phyloP scores from a whole-genome alignment of 1,140 invertebrate genomes.

The roundworm (Caenorhabditis elegans) region DNA sequence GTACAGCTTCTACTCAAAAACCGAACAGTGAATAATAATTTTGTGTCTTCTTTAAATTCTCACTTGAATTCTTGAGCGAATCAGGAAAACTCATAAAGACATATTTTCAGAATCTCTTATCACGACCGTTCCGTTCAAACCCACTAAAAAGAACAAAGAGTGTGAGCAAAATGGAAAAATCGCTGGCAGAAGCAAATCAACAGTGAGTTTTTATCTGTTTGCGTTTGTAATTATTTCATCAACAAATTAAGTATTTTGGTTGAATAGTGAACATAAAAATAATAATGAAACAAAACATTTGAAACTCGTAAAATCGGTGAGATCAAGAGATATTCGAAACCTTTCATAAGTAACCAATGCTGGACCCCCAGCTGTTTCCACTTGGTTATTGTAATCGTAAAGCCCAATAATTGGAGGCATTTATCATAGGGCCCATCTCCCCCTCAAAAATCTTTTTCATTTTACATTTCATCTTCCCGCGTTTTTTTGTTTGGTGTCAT shows the following conservation, averaged over 20 bases:
- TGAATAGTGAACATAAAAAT: too few relatives aligned
- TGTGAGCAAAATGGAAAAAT: constrained; percentile 60
- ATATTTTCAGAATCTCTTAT: constrained; percentile 59
- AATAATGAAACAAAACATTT: too few relatives aligned
- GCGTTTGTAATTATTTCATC: too few relatives aligned
- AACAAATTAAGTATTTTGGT: too few relatives aligned
- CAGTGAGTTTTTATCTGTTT: constrained; percentile 48
- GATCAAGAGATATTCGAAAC: constrained; percentile 11
- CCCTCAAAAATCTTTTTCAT: constrained; percentile 8
- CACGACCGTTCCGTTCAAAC: constrained; percentile 59
- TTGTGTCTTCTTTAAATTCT: too few relatives aligned
- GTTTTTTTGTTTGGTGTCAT: background rate
- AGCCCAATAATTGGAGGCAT: constrained; percentile 14
- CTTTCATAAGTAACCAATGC: background rate
- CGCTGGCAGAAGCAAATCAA: constrained; percentile 22
- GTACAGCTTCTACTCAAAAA: too few relatives aligned
- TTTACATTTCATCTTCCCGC: constrained; percentile 1
- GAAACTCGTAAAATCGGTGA: too few relatives aligned
- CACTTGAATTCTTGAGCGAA: background rate
- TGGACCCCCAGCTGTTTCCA: background rate
- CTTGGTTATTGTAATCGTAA: constrained; percentile 1
- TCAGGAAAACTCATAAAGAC: constrained; percentile 9
- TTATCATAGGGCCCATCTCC: background rate
- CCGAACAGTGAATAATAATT: too few relatives aligned
- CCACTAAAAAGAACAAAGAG: constrained; percentile 65